Percentiles rank a stretch among this genome's conserved stretches.
Evolutionary conservation across 2,113 vertebrate genomes (phyloP).

Genomic region (Nyctibius bracteatus): DNA sequence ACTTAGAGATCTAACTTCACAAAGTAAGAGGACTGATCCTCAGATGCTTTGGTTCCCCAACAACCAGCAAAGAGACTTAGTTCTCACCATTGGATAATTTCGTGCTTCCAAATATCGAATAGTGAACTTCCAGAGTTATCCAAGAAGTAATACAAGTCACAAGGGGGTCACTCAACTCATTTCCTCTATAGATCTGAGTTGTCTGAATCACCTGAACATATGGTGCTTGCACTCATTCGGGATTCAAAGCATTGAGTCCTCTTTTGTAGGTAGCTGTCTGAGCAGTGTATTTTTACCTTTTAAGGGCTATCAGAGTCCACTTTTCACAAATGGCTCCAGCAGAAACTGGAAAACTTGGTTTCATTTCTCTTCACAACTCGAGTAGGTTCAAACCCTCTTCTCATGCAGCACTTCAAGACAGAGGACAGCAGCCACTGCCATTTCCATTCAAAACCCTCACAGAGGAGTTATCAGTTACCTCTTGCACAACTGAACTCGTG

Average conservation of each 20-base stretch:
- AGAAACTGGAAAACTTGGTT: not conserved
- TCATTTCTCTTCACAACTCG: not conserved
- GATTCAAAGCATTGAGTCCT: not conserved
- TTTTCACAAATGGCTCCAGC: not conserved
- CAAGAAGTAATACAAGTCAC: not conserved
- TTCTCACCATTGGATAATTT: not conserved
- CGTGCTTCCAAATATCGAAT: not conserved
- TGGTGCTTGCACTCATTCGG: accelerated
- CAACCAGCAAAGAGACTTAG: not conserved
- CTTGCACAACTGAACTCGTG: not conserved
- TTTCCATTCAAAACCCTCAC: not conserved
- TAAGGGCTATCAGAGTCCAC: not conserved
- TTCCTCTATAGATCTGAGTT: not conserved
- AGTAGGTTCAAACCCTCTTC: not conserved
- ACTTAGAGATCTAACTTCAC: not conserved
- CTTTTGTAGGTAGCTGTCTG: not conserved
- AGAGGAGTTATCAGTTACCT: not conserved
- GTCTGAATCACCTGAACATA: not conserved
- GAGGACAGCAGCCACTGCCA: not conserved
- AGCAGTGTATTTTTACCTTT: not conserved
- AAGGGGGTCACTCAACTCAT: not conserved
- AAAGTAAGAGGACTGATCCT: not conserved
- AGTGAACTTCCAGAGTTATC: not conserved
- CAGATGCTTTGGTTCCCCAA: not conserved
- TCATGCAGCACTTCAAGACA: not conserved